phyloP scores from a whole-genome alignment of 2,113 vertebrate species.

The Phrynosoma platyrhinos region DNA sequence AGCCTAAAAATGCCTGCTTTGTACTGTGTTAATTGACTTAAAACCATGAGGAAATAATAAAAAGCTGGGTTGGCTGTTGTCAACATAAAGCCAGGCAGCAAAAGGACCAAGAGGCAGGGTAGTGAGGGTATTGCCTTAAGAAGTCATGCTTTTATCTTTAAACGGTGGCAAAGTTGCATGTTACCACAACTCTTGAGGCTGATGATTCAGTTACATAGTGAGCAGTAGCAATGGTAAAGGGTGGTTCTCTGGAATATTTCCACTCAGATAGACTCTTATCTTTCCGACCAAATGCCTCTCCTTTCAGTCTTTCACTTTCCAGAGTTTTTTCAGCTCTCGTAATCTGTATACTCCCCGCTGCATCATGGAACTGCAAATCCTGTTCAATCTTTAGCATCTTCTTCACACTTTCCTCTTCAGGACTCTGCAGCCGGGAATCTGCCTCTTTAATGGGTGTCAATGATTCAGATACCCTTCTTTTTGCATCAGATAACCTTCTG shows the following conservation, averaged over 20 bases:
- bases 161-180: slow-evolving; percentile 73
- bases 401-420: slow-evolving; percentile 72
- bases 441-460: slow-evolving; percentile 83
- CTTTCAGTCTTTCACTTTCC: slow-evolving; percentile 67
- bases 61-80: slow-evolving; percentile 77
- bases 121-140: slow-evolving; percentile 73
- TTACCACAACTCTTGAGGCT: slow-evolving; percentile 86
- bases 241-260: slow-evolving; percentile 79
- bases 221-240: slow-evolving; percentile 78
- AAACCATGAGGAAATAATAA: slow-evolving; percentile 68
- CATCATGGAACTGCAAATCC: slow-evolving; percentile 46
- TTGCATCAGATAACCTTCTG: slow-evolving; percentile 76
- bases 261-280: slow-evolving; percentile 80
- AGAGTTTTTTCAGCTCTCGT: slow-evolving; percentile 53
- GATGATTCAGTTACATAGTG: slow-evolving; percentile 82
- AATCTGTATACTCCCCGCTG: slow-evolving; percentile 44
- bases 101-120: slow-evolving; percentile 72
- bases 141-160: slow-evolving; percentile 81
- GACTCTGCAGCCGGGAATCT: slow-evolving; percentile 77
- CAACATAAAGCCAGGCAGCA: slow-evolving; percentile 82
- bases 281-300: slow-evolving; percentile 69
- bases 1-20: slow-evolving; percentile 65
- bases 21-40: slow-evolving; percentile 58
- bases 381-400: slow-evolving; percentile 57
- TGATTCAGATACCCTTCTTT: slow-evolving; percentile 78